phyloP scores from a whole-genome alignment of 2,888 invertebrate species.

The Dinocampus coccinellae region DNA sequence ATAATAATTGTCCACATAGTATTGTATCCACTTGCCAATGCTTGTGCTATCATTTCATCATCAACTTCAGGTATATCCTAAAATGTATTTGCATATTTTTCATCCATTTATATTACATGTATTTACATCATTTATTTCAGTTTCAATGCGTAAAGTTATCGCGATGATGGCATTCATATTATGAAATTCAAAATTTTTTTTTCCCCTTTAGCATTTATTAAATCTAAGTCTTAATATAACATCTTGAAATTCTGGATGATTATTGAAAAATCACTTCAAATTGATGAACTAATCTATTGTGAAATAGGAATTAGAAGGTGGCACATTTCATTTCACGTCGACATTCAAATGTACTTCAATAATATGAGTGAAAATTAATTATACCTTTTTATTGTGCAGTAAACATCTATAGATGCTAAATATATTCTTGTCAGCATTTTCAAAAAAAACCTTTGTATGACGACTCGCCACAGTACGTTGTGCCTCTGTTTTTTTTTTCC shows the following conservation, averaged over 20 bases:
- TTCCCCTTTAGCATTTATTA: too few species aligned
- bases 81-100: constrained; percentile 48
- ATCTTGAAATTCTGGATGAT: too few species aligned
- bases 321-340: too few species aligned
- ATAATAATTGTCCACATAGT: constrained; percentile 82
- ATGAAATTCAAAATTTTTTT: too few species aligned
- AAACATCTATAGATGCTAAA: constrained; percentile 83
- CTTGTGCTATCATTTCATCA: constrained; percentile 61
- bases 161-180: too few species aligned
- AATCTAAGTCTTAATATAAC: too few species aligned
- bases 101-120: background rate
- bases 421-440: constrained; percentile 77
- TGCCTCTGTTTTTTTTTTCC: constrained; percentile 54
- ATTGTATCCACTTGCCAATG: constrained; percentile 64
- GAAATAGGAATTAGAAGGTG: too few species aligned
- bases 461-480: constrained; percentile 68
- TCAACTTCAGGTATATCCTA: constrained; percentile 70
- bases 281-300: too few species aligned
- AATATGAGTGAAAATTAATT: constrained; percentile 24
- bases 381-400: constrained; percentile 80
- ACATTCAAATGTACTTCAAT: background rate
- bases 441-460: constrained; percentile 83
- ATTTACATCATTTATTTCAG: background rate
- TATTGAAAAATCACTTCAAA: too few species aligned
- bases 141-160: too few species aligned